These are phyloP conservation scores for Teleogryllus occipitalis DNA, from an alignment of 1,140 invertebrate genomes.

Conservation along the genomic window DNA sequence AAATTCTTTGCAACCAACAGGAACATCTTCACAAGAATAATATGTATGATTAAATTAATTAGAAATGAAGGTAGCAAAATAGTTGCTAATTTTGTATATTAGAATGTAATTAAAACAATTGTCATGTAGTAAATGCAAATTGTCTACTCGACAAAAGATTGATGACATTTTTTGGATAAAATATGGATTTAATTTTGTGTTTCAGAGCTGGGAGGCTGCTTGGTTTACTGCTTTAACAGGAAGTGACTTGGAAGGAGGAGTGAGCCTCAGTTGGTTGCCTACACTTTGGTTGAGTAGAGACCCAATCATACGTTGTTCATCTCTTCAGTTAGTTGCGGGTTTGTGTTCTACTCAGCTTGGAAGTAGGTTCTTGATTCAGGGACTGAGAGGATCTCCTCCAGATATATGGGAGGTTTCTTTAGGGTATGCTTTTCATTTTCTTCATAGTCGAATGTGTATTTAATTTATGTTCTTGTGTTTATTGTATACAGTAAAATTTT, in stretches of 20 bases:
- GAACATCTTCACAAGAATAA: no score
- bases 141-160: no score
- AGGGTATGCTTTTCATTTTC: neutral
- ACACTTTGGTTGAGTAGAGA: constrained; percentile 42
- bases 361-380: neutral
- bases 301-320: constrained; percentile 42
- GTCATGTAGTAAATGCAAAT: no score
- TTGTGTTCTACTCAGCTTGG: constrained; percentile 30
- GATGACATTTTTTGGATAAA: no score
- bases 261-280: constrained; percentile 37
- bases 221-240: constrained; percentile 12
- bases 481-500: neutral
- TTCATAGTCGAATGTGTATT: neutral
- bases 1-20: no score
- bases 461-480: neutral
- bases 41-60: no score
- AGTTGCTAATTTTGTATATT: no score
- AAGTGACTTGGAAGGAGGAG: constrained; percentile 23
- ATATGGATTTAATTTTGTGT: neutral
- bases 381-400: constrained; percentile 7
- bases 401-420: constrained; percentile 10
- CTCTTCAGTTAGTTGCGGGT: constrained; percentile 41
- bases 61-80: no score
- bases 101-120: no score
- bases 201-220: constrained; percentile 15